Conservation (phyloP, 2,888 invertebrate genomes). For the Tenthredo scrophulariae region DNA sequence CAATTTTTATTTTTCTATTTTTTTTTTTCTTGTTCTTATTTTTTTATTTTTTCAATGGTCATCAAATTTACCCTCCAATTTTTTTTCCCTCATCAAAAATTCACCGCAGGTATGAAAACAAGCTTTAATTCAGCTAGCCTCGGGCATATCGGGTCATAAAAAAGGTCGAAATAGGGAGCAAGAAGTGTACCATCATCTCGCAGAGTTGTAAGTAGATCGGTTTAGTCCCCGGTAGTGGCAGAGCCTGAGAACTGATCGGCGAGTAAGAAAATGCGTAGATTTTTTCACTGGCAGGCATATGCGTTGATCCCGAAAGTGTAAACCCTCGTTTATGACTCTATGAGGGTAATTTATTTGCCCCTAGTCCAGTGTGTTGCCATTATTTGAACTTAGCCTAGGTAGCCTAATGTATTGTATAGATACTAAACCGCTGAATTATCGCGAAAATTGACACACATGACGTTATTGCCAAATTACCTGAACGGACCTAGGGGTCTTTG, state of each 20-base stretch:
- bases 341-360: not conserved
- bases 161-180: not conserved
- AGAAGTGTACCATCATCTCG: not conserved
- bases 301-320: not conserved
- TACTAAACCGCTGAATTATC: slow-evolving; percentile 30
- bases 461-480: slow-evolving; percentile 24
- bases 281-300: not conserved
- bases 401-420: too few species aligned
- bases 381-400: not conserved
- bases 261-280: too few species aligned
- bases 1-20: not conserved
- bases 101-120: not conserved
- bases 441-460: slow-evolving; percentile 34
- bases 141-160: slow-evolving; percentile 24
- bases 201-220: too few species aligned
- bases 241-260: too few species aligned
- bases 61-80: too few species aligned
- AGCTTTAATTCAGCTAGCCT: not conserved
- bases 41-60: too few species aligned
- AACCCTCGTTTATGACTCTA: not conserved
- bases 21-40: too few species aligned
- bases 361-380: not conserved
- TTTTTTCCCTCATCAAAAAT: not conserved
- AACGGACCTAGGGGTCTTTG: not conserved
- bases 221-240: too few species aligned